Evolutionary conservation across 2,113 vertebrate genomes (phyloP).

Genomic region (Limnothrissa miodon): DNA sequence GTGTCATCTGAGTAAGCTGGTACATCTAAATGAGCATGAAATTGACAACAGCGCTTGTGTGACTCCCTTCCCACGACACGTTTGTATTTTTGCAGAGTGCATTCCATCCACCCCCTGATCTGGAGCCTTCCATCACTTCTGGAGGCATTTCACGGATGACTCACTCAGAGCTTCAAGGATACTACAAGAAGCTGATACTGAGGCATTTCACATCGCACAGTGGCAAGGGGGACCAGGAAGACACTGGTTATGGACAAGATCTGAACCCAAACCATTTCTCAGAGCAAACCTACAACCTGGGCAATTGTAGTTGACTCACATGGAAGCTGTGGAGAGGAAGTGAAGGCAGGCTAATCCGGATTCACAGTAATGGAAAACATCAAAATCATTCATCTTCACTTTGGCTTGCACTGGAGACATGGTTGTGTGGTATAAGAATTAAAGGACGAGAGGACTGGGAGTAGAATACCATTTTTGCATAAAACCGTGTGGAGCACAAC

Average conservation of each 20-base stretch:
- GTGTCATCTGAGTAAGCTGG: background rate
- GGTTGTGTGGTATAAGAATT: background rate
- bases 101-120: background rate
- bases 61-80: background rate
- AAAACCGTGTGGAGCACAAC: constrained; percentile 9
- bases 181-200: background rate
- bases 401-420: constrained; percentile 11
- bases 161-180: background rate
- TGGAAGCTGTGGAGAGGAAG: background rate
- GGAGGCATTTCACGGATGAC: background rate
- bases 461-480: background rate
- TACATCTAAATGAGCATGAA: constrained; percentile 2
- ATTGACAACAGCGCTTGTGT: background rate
- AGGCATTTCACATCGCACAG: background rate
- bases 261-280: background rate
- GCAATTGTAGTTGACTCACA: background rate
- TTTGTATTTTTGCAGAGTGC: background rate
- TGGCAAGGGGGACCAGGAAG: background rate
- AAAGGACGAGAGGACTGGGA: constrained; percentile 14
- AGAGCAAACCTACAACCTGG: background rate
- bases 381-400: constrained; percentile 10
- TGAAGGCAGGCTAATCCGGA: background rate
- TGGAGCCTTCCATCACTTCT: background rate
- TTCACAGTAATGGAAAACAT: background rate
- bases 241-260: background rate